Evolutionary conservation across 1,140 invertebrate genomes (phyloP), one percentile per base, ranked within the genome.

Genomic region (Spodoptera frugiperda): DNA sequence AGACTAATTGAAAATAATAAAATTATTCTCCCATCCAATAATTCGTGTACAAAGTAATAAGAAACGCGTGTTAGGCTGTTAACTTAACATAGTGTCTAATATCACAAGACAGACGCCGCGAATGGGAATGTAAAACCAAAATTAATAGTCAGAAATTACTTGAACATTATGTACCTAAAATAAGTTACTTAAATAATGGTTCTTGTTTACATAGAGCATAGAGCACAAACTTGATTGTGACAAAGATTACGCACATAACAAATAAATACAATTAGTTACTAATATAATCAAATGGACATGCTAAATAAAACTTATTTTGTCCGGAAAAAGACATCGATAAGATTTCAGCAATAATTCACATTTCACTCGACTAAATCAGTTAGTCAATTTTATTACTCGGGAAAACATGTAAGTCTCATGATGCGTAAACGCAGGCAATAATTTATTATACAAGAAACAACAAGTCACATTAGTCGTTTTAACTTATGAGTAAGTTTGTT

Each of bases 371-470:
- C 67, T 44, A 71, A 15, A 46, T 46, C 53, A 53, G 61, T 73
- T 61, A 61, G 44, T 51, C 44, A 61, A 25, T 73, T 59, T 73
- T 59, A 61, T 59, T 73, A 51, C 54, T 59, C 39, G 33, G 48
- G 46, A 61, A 33, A 44, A 73, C 55, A 49, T 73, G 61, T n/a
- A 73, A 61, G 49, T 46, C 46, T 53, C 33, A 57, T 57, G 53
- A 44, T 46, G 68, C 68, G 53, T 72, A 57, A 57, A 72, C 17
- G 53, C 44, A 72, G 8, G 53, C 49, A 53, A 55, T 72, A 46
- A 72, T 72, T 72, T 72, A 72, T 53, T 72, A 72, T 46, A 15
- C 46, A 51, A 72, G 54, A 57, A 72, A 72, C 68, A 72, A 72
- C 33, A 71, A 70, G 48, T 54, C 55, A n/a, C 68, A 57, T 72